Percentiles rank a stretch among this genome's conserved stretches.
phyloP scores from a whole-genome alignment of 1,140 invertebrate species.

The Rhyzopertha dominica region DNA sequence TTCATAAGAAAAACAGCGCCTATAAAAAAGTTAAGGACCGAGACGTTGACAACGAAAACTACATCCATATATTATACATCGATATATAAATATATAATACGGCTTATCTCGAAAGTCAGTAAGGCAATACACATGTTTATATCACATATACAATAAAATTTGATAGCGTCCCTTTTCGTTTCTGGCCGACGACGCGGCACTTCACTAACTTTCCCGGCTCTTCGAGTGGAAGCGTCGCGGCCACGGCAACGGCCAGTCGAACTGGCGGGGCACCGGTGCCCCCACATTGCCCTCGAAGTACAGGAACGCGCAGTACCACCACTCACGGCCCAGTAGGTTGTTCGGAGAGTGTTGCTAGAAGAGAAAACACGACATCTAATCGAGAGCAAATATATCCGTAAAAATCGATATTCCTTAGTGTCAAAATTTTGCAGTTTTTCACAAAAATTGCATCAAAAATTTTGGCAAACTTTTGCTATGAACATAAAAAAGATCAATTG shows the following conservation, averaged over 20 bases:
- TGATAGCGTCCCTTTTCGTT: conserved; percentile 10
- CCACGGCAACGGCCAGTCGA: conserved; percentile 82
- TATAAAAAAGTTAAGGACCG: no score
- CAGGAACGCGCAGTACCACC: conserved; percentile 79
- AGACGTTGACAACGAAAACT: no score
- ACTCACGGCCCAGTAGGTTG: conserved; percentile 53
- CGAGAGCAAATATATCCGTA: not conserved
- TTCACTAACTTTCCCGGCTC: conserved; percentile 44
- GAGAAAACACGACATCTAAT: conserved; percentile 8
- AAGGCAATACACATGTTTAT: conserved; percentile 23
- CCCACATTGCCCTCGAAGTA: conserved; percentile 84
- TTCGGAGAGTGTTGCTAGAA: conserved; percentile 44
- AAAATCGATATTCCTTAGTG: not conserved
- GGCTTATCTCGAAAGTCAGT: no score
- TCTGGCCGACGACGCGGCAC: conserved; percentile 9
- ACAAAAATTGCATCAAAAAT: no score
- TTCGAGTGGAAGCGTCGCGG: conserved; percentile 62
- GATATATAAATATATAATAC: no score
- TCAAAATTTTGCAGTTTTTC: no score
- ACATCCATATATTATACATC: no score
- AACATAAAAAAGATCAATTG: no score
- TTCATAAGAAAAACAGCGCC: no score
- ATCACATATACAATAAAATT: conserved; percentile 20
- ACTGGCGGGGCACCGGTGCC: conserved; percentile 71
- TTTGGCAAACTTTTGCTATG: no score